Conservation (phyloP, 2,113 vertebrate genomes). For the Saimiri boliviensis region DNA sequence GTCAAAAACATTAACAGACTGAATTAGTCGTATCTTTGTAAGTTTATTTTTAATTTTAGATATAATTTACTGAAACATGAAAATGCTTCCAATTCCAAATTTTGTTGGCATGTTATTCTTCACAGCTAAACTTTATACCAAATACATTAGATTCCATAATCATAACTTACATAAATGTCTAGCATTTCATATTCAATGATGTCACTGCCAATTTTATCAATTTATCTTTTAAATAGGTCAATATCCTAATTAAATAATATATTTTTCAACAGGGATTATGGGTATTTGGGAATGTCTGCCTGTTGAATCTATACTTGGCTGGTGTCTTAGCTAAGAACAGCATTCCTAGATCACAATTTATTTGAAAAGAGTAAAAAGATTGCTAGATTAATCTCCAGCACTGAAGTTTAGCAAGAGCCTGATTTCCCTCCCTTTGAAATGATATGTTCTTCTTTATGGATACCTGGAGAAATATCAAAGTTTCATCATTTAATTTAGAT, state of each 20-base stretch:
- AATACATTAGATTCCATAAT: background rate
- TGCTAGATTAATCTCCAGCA: background rate
- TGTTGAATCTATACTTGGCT: background rate
- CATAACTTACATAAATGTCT: background rate
- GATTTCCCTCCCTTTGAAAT: background rate
- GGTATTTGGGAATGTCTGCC: background rate
- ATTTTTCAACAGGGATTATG: background rate
- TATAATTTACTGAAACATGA: background rate
- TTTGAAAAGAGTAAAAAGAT: background rate
- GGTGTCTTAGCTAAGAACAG: background rate
- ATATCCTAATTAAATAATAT: background rate
- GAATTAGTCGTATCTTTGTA: background rate
- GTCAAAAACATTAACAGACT: background rate
- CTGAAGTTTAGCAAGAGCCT: background rate
- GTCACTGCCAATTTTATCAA: background rate
- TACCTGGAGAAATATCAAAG: background rate
- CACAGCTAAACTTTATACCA: background rate
- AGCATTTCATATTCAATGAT: background rate
- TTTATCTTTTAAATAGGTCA: slow-evolving; percentile 13
- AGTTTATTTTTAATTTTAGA: slow-evolving; percentile 9
- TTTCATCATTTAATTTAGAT: background rate
- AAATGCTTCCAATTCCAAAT: background rate
- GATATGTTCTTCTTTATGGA: background rate
- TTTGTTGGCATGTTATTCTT: background rate
- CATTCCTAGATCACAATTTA: background rate